phyloP scores from a whole-genome alignment of 2,888 invertebrate genomes.

The Aspidiotus rigidus region DNA sequence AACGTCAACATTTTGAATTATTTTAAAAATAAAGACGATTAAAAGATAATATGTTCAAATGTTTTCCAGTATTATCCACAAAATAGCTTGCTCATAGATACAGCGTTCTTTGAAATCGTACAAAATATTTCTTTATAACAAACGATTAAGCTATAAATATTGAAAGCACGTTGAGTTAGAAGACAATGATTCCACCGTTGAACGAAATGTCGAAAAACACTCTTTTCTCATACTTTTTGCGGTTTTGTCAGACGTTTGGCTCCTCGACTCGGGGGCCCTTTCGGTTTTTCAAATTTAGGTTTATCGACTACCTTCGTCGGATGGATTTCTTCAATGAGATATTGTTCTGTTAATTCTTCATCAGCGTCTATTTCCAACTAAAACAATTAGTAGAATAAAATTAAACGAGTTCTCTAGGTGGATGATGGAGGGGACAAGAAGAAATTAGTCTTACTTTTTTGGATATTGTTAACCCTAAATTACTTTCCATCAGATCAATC shows the following conservation, averaged over 20 bases:
- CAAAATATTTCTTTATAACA: too few relatives aligned
- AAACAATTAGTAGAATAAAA: constrained; percentile 38
- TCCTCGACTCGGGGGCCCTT: constrained; percentile 87
- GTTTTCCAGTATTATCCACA: too few relatives aligned
- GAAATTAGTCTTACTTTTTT: constrained; percentile 67
- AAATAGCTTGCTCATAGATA: too few relatives aligned
- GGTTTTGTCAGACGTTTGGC: constrained; percentile 77
- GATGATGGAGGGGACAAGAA: background rate
- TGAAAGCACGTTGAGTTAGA: too few relatives aligned
- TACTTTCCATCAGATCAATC: constrained; percentile 64
- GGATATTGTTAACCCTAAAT: constrained; percentile 64
- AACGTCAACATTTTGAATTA: too few relatives aligned
- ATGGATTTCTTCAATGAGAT: constrained; percentile 84
- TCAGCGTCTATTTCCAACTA: constrained; percentile 88
- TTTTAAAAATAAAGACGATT: too few relatives aligned
- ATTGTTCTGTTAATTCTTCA: constrained; percentile 80
- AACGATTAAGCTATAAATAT: too few relatives aligned
- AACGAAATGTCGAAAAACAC: background rate
- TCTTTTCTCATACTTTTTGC: constrained; percentile 41
- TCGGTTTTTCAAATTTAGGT: constrained; percentile 91
- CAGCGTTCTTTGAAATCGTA: too few relatives aligned
- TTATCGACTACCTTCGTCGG: constrained; percentile 80
- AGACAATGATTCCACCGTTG: too few relatives aligned
- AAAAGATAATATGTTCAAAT: too few relatives aligned
- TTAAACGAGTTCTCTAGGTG: background rate